A percentile compares a stretch with the other conserved stretches of the same genome.
Conservation (phyloP, 2,113 vertebrate genomes). For the Otolemur garnettii region DNA sequence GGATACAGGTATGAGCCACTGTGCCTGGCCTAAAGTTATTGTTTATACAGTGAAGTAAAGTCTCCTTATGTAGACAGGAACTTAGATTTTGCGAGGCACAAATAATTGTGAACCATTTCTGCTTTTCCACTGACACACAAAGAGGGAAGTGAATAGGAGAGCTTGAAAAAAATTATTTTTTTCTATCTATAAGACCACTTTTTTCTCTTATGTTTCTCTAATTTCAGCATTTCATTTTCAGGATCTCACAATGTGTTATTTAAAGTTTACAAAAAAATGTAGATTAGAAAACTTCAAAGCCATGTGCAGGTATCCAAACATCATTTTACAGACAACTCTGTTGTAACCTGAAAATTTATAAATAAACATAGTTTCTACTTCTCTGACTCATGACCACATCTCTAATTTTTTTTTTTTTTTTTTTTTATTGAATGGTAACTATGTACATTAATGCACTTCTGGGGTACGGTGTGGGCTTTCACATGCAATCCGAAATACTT, state of each 20-base stretch:
- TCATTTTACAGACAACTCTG: neutral
- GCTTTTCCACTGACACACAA: neutral
- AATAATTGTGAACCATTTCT: constrained; percentile 1
- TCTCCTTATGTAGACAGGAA: neutral
- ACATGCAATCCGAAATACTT: no score
- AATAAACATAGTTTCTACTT: neutral
- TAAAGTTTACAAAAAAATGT: constrained; percentile 13
- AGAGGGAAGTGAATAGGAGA: neutral
- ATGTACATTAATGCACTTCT: no score
- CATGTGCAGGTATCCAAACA: neutral
- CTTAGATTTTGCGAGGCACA: constrained; percentile 4
- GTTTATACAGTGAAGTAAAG: neutral
- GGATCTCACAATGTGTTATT: neutral
- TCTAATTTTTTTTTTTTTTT: neutral
- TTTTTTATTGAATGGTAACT: no score
- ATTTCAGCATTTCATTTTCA: constrained; percentile 9
- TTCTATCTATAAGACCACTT: neutral
- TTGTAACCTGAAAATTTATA: neutral
- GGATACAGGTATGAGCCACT: no score
- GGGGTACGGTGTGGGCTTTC: no score
- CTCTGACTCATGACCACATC: neutral
- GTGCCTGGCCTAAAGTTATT: no score
- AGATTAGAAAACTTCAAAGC: neutral
- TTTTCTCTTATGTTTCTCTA: constrained; percentile 35
- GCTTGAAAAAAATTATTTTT: neutral